Base-by-base conservation (phyloP, 1,140 invertebrate genomes). In the Drosophila pandora region DNA sequence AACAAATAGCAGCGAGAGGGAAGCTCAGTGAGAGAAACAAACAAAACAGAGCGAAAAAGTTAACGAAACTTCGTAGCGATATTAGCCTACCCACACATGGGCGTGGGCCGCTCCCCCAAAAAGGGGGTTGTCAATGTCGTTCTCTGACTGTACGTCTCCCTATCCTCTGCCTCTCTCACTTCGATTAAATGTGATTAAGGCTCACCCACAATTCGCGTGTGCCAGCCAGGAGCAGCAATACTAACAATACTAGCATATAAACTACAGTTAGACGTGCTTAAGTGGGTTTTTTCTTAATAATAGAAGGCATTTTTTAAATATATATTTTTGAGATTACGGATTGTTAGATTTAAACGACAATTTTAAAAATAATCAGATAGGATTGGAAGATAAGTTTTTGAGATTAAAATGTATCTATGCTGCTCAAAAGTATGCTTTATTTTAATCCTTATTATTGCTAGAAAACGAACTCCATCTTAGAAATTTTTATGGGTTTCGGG, bases 161-260 rank as follows among this genome's bases (percentile, higher is more conserved):
- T 1, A 12, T 43, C 43, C 56, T 22, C 8, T 13, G 17, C 5
- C n/a, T 25, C 21, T 32, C 28, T 10, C 41, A 62, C 41, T 69
- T 58, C 72, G 80, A 68, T 76, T 68, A 85, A 87, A 81, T 85
- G 81, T 85, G 79, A 85, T 85, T 85, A 85, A 85, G 81, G 70
- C 82, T 87, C 81, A 76, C 80, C 73, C 82, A 76, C 73, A 63
- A 77, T 53, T 85, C 54, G 74, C 77, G 82, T 87, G 81, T 65
- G 49, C 50, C 25, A 57, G 63, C 28, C 52, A 53, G 59, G 62
- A 65, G 45, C 53, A 59, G 43, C 43, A 37, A 45, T 45, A 45
- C 52, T 48, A 64, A 4, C 25, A 28, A 57, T 64, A 55, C 59
- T 32, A 50, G 55, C 48, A 62, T 41, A 25, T 47, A 12, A 43